These are phyloP conservation scores for Pelodiscus sinensis DNA, from an alignment of 2,113 vertebrate genomes.

Conservation along the genomic window DNA sequence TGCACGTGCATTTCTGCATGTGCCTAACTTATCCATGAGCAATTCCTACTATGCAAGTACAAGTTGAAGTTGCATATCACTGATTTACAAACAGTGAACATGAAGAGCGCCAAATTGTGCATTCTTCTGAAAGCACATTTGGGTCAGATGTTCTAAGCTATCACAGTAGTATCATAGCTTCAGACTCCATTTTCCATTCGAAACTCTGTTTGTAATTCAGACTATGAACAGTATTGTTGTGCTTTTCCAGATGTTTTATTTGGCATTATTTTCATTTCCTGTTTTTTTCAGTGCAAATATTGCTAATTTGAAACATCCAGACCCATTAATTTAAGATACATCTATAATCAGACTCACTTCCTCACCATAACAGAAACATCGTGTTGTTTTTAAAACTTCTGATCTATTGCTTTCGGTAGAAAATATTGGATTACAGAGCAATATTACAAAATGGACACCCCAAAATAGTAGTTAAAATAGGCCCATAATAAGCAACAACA, in stretches of 20 bases:
- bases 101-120: background rate
- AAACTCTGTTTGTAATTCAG: constrained; percentile 31
- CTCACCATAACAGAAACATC: background rate
- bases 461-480: background rate
- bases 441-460: background rate
- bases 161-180: background rate
- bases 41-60: background rate
- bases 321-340: constrained; percentile 14
- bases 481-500: background rate
- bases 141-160: background rate
- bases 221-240: background rate
- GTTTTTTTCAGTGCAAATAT: constrained; percentile 9
- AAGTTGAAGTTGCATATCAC: background rate
- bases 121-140: constrained; percentile 15
- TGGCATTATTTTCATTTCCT: background rate
- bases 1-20: background rate
- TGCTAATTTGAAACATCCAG: constrained; percentile 21
- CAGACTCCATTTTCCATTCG: background rate
- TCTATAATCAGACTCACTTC: background rate
- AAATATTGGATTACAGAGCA: background rate
- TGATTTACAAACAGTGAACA: background rate
- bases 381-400: background rate
- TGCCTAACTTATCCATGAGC: background rate
- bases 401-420: background rate
- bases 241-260: constrained; percentile 49